Percentiles rank a stretch among this genome's conserved stretches.
phyloP scores from a whole-genome alignment of 1,140 invertebrate species.

The Cydia amplana region DNA sequence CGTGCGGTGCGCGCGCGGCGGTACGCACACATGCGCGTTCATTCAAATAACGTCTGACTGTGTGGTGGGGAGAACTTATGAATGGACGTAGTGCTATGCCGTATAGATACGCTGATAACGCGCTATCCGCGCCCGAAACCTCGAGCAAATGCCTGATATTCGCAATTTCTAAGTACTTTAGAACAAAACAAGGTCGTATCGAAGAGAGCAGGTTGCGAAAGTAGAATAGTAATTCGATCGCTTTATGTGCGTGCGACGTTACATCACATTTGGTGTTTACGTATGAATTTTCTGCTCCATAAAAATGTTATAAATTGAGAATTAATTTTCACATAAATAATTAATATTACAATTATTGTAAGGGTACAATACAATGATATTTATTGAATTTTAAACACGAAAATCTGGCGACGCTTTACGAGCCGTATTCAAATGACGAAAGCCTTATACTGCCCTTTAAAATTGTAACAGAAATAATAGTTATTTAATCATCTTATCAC shows the following conservation, averaged over 20 bases:
- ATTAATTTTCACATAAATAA: no score
- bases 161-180: neutral
- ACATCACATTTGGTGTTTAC: constrained; percentile 6
- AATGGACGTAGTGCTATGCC: constrained; percentile 73
- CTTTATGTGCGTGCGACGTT: neutral
- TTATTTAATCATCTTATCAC: no score
- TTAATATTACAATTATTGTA: no score
- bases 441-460: no score
- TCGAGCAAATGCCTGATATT: neutral
- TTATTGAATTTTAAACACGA: no score
- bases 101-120: constrained; percentile 72
- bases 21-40: constrained; percentile 59
- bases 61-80: constrained; percentile 68
- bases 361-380: no score
- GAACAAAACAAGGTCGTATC: neutral
- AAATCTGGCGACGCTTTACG: no score
- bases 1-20: constrained; percentile 61
- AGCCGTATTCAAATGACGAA: no score
- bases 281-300: neutral
- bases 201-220: constrained; percentile 16
- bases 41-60: constrained; percentile 54
- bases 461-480: no score
- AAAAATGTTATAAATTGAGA: neutral
- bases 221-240: constrained; percentile 23
- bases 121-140: constrained; percentile 41